Conservation (phyloP, 2,797 vertebrate species). For the Amniataba percoides region DNA sequence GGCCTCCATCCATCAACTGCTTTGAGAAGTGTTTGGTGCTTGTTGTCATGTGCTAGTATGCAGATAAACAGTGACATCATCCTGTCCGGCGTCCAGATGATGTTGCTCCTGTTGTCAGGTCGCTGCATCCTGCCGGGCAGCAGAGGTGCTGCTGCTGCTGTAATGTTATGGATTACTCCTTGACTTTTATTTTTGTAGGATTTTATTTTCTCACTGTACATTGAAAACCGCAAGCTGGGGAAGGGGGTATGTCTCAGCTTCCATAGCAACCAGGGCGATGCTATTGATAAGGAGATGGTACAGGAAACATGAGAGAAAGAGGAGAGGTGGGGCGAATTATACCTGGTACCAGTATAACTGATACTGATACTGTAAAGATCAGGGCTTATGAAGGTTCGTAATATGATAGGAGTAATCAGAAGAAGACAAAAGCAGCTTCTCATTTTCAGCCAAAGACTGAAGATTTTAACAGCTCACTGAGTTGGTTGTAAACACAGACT, state of each 20-base stretch:
- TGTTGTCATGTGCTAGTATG: constrained; percentile 47
- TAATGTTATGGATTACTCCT: neutral
- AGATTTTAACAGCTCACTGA: neutral
- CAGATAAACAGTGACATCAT: constrained; percentile 59
- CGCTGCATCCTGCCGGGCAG: constrained; percentile 29
- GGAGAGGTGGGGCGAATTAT: neutral
- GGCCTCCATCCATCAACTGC: neutral
- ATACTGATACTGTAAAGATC: neutral
- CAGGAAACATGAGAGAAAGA: constrained; percentile 15
- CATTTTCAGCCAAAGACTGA: neutral
- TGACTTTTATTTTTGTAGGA: constrained; percentile 1
- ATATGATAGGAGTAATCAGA: neutral
- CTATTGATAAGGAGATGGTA: constrained; percentile 37
- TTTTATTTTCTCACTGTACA: neutral
- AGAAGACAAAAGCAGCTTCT: neutral
- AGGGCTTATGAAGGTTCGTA: neutral
- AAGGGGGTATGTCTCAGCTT: constrained; percentile 19
- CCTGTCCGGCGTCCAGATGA: constrained; percentile 33
- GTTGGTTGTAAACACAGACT: neutral
- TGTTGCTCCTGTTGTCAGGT: constrained; percentile 33
- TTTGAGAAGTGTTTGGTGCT: constrained; percentile 24
- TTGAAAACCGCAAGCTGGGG: constrained; percentile 11
- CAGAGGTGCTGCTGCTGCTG: constrained; percentile 19
- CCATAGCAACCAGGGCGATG: constrained; percentile 60
- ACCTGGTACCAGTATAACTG: neutral